These are phyloP conservation scores for Sympetrum striolatum DNA, from an alignment of 2,888 invertebrate species.

Conservation along the genomic window DNA sequence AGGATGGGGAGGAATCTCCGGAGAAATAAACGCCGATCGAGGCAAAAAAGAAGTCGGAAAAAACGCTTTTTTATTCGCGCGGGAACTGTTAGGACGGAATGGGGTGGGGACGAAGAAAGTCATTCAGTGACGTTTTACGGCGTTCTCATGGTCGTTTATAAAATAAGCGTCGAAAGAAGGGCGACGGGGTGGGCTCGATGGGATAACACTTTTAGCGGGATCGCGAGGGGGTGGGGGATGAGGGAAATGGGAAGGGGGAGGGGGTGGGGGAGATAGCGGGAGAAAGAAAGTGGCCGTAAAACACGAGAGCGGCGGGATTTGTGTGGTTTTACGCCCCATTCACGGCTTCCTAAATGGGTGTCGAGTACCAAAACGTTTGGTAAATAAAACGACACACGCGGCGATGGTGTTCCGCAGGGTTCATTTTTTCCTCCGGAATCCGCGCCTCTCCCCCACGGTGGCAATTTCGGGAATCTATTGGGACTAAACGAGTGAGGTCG, in stretches of 20 bases:
- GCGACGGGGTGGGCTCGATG: neutral
- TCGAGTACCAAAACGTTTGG: conserved; percentile 37
- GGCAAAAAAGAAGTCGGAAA: neutral
- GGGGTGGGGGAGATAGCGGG: neutral
- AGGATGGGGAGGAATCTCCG: neutral
- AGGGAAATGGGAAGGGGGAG: neutral
- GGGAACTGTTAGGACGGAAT: neutral
- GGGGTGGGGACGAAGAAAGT: neutral
- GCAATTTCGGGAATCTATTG: neutral
- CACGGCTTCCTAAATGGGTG: conserved; percentile 43
- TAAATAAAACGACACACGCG: conserved; percentile 40
- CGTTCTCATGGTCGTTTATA: neutral
- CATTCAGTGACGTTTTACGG: neutral
- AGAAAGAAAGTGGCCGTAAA: conserved; percentile 20
- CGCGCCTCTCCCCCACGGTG: neutral
- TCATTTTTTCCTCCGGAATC: conserved; percentile 3
- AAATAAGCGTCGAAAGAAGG: conserved; percentile 10
- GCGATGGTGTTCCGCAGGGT: conserved; percentile 28
- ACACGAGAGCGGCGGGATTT: conserved; percentile 35
- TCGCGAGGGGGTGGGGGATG: neutral
- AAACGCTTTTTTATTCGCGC: neutral
- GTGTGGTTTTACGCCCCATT: conserved; percentile 42
- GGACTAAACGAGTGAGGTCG: neutral
- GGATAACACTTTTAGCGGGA: neutral
- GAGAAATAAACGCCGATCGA: neutral